Conservation (phyloP, 2,888 invertebrate species). For the Macrosiphum euphorbiae region DNA sequence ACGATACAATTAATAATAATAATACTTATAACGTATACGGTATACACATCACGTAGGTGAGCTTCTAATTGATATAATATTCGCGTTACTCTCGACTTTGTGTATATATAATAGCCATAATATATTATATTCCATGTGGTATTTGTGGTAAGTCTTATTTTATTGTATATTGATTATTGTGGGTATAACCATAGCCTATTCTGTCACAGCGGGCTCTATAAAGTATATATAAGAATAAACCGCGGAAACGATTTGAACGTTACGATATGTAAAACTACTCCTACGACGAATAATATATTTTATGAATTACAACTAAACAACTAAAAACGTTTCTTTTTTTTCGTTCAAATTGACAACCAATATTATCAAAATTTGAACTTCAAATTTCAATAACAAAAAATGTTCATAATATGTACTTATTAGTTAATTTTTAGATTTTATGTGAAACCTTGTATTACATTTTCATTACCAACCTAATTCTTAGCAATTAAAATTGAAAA, state of each 20-base stretch:
- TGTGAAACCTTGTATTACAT: not conserved
- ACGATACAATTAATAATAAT: constrained; percentile 3
- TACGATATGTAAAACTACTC: not conserved
- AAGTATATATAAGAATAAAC: not conserved
- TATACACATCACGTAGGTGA: not conserved
- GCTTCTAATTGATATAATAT: not conserved
- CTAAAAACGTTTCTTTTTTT: not conserved
- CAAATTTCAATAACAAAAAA: not conserved
- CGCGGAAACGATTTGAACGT: not conserved
- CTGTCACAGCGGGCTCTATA: not conserved
- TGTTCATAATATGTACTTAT: not conserved
- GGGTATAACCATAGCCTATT: not conserved
- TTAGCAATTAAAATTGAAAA: not conserved
- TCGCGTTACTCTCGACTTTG: not conserved
- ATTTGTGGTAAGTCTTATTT: not conserved
- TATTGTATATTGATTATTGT: not conserved
- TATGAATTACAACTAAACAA: not conserved
- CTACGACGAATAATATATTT: not conserved
- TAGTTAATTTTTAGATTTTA: not conserved
- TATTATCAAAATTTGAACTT: not conserved
- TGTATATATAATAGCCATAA: not conserved
- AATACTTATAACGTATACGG: not conserved
- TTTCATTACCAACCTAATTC: not conserved
- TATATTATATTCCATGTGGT: not conserved
- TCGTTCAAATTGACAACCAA: not conserved